A percentile compares a stretch with the other conserved stretches of the same genome.
phyloP scores from a whole-genome alignment of 2,888 invertebrate genomes.

The Mesorhabditis belari region DNA sequence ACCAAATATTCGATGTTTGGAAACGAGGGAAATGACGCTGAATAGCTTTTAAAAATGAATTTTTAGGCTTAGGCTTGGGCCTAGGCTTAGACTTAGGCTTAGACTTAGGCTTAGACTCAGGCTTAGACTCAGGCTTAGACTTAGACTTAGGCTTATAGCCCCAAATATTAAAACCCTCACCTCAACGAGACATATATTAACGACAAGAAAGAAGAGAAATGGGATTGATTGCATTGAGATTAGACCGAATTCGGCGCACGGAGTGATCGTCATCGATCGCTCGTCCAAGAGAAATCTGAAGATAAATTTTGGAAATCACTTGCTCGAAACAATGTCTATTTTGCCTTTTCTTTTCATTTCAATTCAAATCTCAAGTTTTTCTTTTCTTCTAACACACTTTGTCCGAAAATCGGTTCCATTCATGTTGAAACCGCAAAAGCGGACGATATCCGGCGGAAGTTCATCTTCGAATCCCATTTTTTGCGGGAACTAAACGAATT shows the following conservation, averaged over 20 bases:
- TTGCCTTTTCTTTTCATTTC: too few species aligned
- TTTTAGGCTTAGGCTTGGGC: not conserved
- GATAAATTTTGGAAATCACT: too few species aligned
- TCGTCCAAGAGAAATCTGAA: constrained; percentile 22
- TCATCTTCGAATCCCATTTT: not conserved
- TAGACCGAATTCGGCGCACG: constrained; percentile 30
- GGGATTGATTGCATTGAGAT: constrained; percentile 14
- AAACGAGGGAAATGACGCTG: constrained; percentile 7
- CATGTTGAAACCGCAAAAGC: not conserved
- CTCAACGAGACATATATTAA: constrained; percentile 14
- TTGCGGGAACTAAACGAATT: too few species aligned
- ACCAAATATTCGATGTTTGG: not conserved
- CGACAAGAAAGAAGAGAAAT: constrained; percentile 24
- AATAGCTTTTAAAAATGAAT: not conserved
- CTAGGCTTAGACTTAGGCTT: not conserved
- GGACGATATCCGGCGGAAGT: not conserved
- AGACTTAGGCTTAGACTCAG: not conserved
- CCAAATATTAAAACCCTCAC: constrained; percentile 2
- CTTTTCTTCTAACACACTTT: not conserved
- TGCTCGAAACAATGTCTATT: too few species aligned
- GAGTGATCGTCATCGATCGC: constrained; percentile 16
- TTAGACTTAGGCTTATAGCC: not conserved
- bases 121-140: not conserved
- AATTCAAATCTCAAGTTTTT: not conserved
- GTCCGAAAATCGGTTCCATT: not conserved